Conservation (phyloP, 2,888 invertebrate species). For the Megalurothrips usitatus region DNA sequence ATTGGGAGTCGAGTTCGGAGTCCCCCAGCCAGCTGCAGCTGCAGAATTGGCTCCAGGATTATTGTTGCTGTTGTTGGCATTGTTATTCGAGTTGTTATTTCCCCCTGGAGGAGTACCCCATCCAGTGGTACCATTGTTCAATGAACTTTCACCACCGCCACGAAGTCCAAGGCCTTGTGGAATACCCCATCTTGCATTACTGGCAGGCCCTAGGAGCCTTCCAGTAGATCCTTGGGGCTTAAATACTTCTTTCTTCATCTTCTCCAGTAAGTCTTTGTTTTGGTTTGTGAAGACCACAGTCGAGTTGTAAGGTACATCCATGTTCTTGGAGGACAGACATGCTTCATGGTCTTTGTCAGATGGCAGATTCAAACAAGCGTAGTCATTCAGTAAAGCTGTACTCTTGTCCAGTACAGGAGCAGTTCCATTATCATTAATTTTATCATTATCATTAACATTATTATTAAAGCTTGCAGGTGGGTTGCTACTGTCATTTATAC, state of each 20-base stretch:
- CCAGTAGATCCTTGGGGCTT: neutral
- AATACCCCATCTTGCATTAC: conserved; percentile 53
- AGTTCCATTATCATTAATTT: conserved; percentile 29
- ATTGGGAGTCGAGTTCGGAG: neutral
- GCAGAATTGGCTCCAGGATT: conserved; percentile 30
- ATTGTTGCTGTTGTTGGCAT: conserved; percentile 31
- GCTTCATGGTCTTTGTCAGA: conserved; percentile 28
- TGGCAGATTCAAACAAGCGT: conserved; percentile 30
- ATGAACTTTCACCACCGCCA: conserved; percentile 77
- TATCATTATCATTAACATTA: conserved; percentile 34
- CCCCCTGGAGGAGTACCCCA: conserved; percentile 71
- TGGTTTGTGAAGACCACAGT: neutral
- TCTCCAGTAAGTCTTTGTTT: conserved; percentile 2
- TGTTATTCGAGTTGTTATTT: conserved; percentile 34
- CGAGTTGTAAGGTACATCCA: conserved; percentile 4
- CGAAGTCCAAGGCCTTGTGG: conserved; percentile 60
- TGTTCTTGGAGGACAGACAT: neutral
- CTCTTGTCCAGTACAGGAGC: conserved; percentile 27
- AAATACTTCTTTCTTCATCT: neutral
- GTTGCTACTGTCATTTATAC: conserved; percentile 35
- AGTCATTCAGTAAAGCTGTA: conserved; percentile 29
- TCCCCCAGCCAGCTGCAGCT: conserved; percentile 32
- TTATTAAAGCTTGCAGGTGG: conserved; percentile 38
- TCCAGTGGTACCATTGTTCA: conserved; percentile 65
- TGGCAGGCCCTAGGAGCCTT: conserved; percentile 39